These are phyloP conservation scores for Chrysina gloriosa DNA, from an alignment of 2,888 invertebrate species.

Conservation along the genomic window DNA sequence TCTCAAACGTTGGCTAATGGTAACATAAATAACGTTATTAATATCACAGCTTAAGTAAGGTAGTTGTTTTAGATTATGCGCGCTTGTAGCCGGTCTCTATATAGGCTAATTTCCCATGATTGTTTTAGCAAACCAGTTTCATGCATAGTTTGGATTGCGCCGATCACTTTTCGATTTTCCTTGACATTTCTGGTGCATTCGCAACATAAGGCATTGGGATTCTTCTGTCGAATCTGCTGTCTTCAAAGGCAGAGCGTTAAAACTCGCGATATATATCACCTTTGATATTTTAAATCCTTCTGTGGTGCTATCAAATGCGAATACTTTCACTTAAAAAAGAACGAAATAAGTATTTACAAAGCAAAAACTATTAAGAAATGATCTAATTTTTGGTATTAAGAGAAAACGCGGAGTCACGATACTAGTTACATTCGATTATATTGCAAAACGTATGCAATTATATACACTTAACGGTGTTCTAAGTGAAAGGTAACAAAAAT, in stretches of 20 bases:
- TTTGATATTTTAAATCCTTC: neutral
- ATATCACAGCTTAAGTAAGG: too few relatives aligned
- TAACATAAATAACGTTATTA: too few relatives aligned
- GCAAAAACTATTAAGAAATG: neutral
- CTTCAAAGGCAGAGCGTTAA: neutral
- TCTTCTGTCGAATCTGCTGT: neutral
- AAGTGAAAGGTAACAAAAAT: neutral
- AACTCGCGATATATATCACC: neutral
- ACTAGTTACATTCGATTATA: neutral
- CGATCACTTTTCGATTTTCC: slow-evolving; percentile 17
- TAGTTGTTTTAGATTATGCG: too few relatives aligned
- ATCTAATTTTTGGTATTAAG: neutral
- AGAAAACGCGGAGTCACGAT: neutral
- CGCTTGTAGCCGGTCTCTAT: too few relatives aligned
- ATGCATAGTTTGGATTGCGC: neutral
- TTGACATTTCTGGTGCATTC: slow-evolving; percentile 25
- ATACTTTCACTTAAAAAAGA: neutral
- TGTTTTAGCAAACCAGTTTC: neutral
- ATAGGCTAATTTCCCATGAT: too few relatives aligned
- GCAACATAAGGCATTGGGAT: neutral
- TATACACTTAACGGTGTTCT: neutral
- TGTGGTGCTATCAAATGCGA: neutral
- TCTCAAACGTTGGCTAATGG: too few relatives aligned
- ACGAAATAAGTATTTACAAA: neutral
- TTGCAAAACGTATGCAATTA: slow-evolving; percentile 1